A percentile compares a stretch with the other conserved stretches of the same genome.
Conservation (phyloP, 2,888 invertebrate species). For the Hypomecis atomaria region DNA sequence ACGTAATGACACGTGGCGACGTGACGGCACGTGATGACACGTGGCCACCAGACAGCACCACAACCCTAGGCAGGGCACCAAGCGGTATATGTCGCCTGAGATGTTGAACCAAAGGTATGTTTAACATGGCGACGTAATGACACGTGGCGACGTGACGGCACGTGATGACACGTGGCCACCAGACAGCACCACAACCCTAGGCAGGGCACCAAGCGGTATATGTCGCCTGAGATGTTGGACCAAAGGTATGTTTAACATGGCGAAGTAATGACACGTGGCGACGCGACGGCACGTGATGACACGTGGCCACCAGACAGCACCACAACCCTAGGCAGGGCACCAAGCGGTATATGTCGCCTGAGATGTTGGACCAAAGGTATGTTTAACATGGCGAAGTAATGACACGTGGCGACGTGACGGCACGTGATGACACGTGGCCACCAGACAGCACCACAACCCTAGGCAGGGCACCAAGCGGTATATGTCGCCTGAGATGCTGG, state of each 20-base stretch:
- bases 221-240: slow-evolving; percentile 97
- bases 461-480: too few species aligned
- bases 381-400: too few species aligned
- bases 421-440: too few species aligned
- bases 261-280: slow-evolving; percentile 59
- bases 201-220: slow-evolving; percentile 97
- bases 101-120: slow-evolving; percentile 92
- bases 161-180: slow-evolving; percentile 88
- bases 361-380: slow-evolving; percentile 94
- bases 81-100: slow-evolving; percentile 98
- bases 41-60: slow-evolving; percentile 82
- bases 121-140: too few species aligned
- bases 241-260: slow-evolving; percentile 91
- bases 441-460: too few species aligned
- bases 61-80: slow-evolving; percentile 93
- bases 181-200: slow-evolving; percentile 84
- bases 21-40: slow-evolving; percentile 92
- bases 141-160: slow-evolving; percentile 95
- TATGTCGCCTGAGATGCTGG: too few species aligned
- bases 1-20: slow-evolving; percentile 89
- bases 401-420: too few species aligned
- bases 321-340: slow-evolving; percentile 93
- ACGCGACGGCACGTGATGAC: slow-evolving; percentile 92
- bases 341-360: slow-evolving; percentile 97
- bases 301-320: slow-evolving; percentile 83